Base-by-base conservation (phyloP, 2,888 invertebrate genomes). In the Leptinotarsa peninsularis region DNA sequence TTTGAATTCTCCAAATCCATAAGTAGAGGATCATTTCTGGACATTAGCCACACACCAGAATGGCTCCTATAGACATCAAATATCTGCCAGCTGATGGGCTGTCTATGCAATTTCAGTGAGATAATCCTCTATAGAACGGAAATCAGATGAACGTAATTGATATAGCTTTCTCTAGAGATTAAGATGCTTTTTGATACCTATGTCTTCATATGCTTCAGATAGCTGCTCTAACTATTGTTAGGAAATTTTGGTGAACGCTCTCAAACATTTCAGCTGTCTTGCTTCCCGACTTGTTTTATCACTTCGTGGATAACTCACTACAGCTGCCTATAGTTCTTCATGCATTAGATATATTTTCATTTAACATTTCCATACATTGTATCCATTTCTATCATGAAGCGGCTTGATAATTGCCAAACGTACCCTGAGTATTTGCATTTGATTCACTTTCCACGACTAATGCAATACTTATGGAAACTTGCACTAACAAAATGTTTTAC, bases 91-190 rank as follows among this genome's bases (percentile, higher is more conserved):
- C 67, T 67, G 49, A 49, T 67, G 67, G 18, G 67, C 49, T 43
- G 67, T 49, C 3, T 67, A 27, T 18, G 54, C 58, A 56, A 70
- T 70, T 70, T 56, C 56, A 14, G 60, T 58, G 43, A 70, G 54
- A n/a, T 71, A 71, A 15, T 5, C 14, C 18, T 71, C 71, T 4
- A 71, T n/a, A 18, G 60, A 49, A 43, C 49, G 43, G 43, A 18
- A 43, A 60, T 60, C 71, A 1, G 49, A 60, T 21, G 60, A 71
- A 33, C 50, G 49, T 50, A 50, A 43, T 15, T 13, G 50, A 49
- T 50, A 67, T 13, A 67, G 50, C 18, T 50, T 60, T 49, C 60
- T 71, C 17, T 60, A 18, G 0, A 60, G 10, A 70, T 54, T 69
- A 13, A 67, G 14, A 21, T 7, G 7, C 21, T 10, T 67, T n/a